Conservation (phyloP, 2,113 vertebrate genomes). For the Alces alces region DNA sequence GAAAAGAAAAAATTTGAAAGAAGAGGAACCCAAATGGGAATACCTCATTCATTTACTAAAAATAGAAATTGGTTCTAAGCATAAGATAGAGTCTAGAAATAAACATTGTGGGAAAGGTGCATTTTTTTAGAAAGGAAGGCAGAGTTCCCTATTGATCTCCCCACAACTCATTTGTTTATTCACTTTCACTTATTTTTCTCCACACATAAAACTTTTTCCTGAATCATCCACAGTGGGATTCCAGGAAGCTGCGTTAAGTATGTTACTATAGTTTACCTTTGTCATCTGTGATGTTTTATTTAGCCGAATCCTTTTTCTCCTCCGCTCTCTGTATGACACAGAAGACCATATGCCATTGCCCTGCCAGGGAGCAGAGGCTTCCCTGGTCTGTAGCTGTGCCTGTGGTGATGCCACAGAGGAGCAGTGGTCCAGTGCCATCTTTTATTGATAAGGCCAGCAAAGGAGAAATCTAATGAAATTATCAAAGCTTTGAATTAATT, state of each 20-base stretch:
- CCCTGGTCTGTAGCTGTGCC: constrained; percentile 73
- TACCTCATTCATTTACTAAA: background rate
- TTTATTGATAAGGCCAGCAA: constrained; percentile 95
- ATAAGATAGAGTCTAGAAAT: background rate
- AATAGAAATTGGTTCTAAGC: background rate
- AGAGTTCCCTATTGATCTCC: background rate
- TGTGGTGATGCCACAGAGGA: constrained; percentile 83
- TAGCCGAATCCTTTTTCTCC: constrained; percentile 78
- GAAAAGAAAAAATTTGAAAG: background rate
- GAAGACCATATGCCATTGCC: constrained; percentile 87
- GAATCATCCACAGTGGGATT: constrained; percentile 56
- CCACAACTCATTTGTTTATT: background rate
- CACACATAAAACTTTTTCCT: background rate
- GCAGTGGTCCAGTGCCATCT: constrained; percentile 90
- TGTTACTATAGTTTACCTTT: constrained; percentile 78
- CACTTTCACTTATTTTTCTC: background rate
- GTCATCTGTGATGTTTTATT: constrained; percentile 85
- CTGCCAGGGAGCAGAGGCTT: constrained; percentile 78
- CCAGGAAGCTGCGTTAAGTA: constrained; percentile 72
- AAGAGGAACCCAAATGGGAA: background rate
- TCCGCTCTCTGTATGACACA: constrained; percentile 76
- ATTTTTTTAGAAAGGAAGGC: background rate
- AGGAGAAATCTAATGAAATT: constrained; percentile 96
- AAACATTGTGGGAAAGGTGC: background rate
- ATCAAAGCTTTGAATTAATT: constrained; percentile 99